These are phyloP conservation scores for Bradypodion ventrale DNA, from an alignment of 2,797 vertebrate species.

Conservation along the genomic window DNA sequence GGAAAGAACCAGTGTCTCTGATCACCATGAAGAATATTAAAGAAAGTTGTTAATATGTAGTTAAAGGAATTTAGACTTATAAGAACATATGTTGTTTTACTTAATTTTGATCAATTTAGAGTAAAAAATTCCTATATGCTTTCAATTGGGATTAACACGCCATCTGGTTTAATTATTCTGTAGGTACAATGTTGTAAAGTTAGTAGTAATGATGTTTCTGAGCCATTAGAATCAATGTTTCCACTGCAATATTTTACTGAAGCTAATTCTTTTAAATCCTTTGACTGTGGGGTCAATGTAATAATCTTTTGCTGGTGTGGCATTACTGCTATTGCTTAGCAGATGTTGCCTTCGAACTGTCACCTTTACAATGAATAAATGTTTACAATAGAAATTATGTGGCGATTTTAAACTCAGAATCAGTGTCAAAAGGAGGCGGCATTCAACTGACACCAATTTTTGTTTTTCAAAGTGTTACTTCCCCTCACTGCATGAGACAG, in stretches of 20 bases:
- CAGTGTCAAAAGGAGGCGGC: neutral
- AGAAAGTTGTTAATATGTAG: conserved; percentile 68
- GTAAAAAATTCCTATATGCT: conserved; percentile 68
- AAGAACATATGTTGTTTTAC: conserved; percentile 75
- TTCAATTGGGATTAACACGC: conserved; percentile 62
- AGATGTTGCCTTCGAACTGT: conserved; percentile 59
- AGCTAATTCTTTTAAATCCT: conserved; percentile 54
- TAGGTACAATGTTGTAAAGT: conserved; percentile 70
- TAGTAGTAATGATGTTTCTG: conserved; percentile 67
- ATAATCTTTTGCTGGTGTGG: conserved; percentile 60
- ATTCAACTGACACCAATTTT: neutral
- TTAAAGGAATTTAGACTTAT: conserved; percentile 68
- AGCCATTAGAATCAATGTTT: conserved; percentile 61
- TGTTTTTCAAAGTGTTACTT: neutral
- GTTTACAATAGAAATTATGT: neutral
- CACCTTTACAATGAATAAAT: conserved; percentile 38
- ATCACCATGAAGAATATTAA: conserved; percentile 68
- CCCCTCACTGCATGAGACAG: neutral
- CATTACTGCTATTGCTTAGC: conserved; percentile 57
- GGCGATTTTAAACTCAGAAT: neutral
- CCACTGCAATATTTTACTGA: conserved; percentile 62
- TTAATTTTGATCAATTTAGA: conserved; percentile 77
- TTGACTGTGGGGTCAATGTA: conserved; percentile 60
- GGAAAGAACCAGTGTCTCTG: conserved; percentile 32
- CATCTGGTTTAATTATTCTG: conserved; percentile 81